Base-by-base conservation (phyloP, 2,888 invertebrate species). In the Acleris holmiana region DNA sequence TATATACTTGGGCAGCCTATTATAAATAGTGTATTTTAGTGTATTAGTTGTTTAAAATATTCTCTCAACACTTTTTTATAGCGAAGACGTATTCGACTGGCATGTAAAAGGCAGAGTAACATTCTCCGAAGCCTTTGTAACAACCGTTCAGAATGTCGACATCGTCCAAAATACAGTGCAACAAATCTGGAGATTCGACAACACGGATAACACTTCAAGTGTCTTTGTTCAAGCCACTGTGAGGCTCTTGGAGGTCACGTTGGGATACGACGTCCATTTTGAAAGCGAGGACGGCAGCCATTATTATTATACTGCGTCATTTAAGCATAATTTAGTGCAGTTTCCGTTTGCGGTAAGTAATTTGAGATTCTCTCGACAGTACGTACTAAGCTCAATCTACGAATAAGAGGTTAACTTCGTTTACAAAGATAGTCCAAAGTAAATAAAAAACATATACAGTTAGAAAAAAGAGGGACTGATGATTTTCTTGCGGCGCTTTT, bases 101-200 rank as follows among this genome's bases (percentile, higher is more conserved):
- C 61, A 71, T 1, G 71, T 79, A 0, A 29, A 40, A 2, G 89
- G 86, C 5, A 73, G 64, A 0, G 73, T 83, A 0, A 67, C 59
- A 0, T 87, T 84, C 67, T 73, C 64, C 2, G 82, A 89, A n/a
- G 88, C 88, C 0, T 89, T 89, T 56, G 71, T 87, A 0, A 69
- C 76, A 2, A 77, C 86, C 1, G 79, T 89, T 54, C 82, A 83
- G 57, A 69, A 68, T 3, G 44, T 89, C 2, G 85, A 85, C 65
- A 73, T 89, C 2, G 17, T 74, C 0, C 68, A 74, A 4, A 2
- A n/a, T 2, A 73, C 78, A 0, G 74, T 89, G 0, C 76, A 77
- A 29, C 86, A 87, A 71, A 54, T 73, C 0, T 90, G 89, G 89
- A 17, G 67, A 0, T 73, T 71, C 64, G 73, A 76, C 35, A 62